Conservation (phyloP, 2,113 vertebrate genomes). For the Upupa epops region DNA sequence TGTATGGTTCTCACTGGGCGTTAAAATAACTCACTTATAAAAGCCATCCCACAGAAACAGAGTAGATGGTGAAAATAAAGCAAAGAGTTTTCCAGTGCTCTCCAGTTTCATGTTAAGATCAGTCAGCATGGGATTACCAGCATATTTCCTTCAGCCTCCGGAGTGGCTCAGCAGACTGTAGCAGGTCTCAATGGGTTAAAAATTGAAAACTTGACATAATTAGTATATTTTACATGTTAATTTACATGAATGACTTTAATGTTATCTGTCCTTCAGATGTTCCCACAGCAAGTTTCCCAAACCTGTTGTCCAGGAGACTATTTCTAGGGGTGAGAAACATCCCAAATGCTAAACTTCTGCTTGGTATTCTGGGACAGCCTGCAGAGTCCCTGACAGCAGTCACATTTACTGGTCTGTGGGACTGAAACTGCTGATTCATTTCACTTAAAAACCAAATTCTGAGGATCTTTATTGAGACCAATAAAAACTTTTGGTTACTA, state of each 20-base stretch:
- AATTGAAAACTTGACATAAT: not conserved
- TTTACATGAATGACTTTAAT: not conserved
- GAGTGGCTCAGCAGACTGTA: not conserved
- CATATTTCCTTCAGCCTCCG: not conserved
- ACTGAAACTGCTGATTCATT: not conserved
- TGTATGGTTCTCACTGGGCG: not conserved
- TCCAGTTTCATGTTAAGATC: not conserved
- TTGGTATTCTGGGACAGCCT: not conserved
- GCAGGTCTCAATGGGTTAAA: not conserved
- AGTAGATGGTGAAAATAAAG: not conserved
- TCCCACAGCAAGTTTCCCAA: not conserved
- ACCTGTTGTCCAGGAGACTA: not conserved
- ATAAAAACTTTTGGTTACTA: not conserved
- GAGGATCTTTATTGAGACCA: not conserved
- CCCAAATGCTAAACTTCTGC: fast-evolving
- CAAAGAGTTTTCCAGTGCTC: fast-evolving
- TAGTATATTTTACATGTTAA: not conserved
- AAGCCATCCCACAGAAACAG: not conserved
- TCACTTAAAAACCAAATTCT: not conserved
- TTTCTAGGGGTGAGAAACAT: not conserved
- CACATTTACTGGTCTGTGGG: not conserved
- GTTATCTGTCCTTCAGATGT: not conserved
- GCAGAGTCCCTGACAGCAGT: not conserved
- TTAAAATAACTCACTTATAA: not conserved
- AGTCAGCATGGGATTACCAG: not conserved